phyloP scores from a whole-genome alignment of 2,888 invertebrate genomes.

The Camponotus fellah region DNA sequence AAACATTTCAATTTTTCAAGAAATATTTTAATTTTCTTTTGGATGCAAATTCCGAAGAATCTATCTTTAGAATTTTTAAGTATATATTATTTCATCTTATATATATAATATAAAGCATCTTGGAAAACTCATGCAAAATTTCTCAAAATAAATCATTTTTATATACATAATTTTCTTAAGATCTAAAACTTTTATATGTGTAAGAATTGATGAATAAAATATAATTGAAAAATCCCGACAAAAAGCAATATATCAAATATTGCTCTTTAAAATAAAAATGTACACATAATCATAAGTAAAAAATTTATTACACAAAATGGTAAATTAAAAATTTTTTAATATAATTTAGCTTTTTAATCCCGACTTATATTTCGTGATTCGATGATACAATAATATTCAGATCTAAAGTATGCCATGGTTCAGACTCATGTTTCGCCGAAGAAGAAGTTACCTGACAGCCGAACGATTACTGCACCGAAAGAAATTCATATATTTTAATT shows the following conservation, averaged over 20 bases:
- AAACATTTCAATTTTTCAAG: no score
- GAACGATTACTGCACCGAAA: constrained; percentile 54
- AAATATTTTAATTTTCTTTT: no score
- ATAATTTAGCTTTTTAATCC: background rate
- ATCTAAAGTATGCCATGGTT: background rate
- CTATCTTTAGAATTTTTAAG: no score
- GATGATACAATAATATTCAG: background rate
- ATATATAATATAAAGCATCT: no score
- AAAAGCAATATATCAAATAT: background rate
- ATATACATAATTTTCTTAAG: no score
- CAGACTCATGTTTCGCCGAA: constrained; percentile 51
- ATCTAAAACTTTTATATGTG: background rate
- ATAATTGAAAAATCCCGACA: background rate
- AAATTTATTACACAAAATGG: background rate
- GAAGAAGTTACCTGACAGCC: constrained; percentile 74
- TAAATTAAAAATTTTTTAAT: background rate
- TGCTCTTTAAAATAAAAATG: background rate
- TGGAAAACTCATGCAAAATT: no score
- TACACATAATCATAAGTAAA: background rate
- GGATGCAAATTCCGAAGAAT: no score
- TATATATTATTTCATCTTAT: no score
- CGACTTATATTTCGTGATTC: background rate
- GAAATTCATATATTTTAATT: constrained; percentile 9
- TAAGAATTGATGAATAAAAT: background rate
- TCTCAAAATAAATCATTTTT: no score